Evolutionary conservation across 1,140 invertebrate species (phyloP), one percentile per base, ranked within the genome.

Genomic region (Rhyzopertha dominica): DNA sequence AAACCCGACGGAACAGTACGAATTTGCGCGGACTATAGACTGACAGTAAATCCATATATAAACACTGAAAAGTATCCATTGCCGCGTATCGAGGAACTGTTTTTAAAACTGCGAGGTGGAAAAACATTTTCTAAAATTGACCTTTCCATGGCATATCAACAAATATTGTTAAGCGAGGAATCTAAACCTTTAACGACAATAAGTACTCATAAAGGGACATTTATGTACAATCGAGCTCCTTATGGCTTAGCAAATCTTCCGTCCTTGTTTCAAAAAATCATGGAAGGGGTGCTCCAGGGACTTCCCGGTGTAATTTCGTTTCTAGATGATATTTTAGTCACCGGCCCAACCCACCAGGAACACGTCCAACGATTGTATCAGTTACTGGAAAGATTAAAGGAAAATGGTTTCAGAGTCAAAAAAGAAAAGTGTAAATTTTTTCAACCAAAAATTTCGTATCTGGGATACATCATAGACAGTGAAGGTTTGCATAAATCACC

Each of bases 221-320:
- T 38, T 32, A 47, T 54, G 4, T 67, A 72, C 12, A 69, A 68
- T 20, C 38, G 71, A 4, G 41, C 78, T 43, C 62, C 65, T 7
- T 76, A 72, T 56, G 71, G 74, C 1, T 59, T 74, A 5, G 58
- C 61, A 20, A 58, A 62, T 10, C 62, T 62, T 23, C 69, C 67
- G 17, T 68, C 65, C 14, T 71, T 71, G 19, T 74, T 62, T 40
- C 59, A 68, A 37, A 30, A 54, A 10, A 25, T 59, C n/a, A 63
- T 68, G 56, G 60, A 69, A 25, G 40, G 51, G 4, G 25, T 62
- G 20, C 29, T 67, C 9, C 47, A 53, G 13, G 56, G 56, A 2
- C 54, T 68, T 8, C 8, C 22, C 18, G 59, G 58, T 1, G 52
- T 62, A 13, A 56, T 53, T 5, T 48, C 53, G 20, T 54, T 63